Evolutionary conservation across 53 echinoderm and acorn worm genomes (phyloP).

Genomic region (Arbacia lixula): DNA sequence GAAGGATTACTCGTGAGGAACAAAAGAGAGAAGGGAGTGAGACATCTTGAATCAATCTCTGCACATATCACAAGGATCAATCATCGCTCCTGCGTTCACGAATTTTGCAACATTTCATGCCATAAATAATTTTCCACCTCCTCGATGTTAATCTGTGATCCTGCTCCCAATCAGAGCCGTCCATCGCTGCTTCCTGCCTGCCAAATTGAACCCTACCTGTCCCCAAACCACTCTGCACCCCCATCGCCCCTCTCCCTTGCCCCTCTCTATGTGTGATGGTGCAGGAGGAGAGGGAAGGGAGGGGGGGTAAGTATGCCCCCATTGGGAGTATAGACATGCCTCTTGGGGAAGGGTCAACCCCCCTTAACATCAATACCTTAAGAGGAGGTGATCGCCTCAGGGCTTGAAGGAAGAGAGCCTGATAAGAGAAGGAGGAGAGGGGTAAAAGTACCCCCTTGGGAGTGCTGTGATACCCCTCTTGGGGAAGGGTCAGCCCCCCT

Average conservation of each 20-base stretch:
- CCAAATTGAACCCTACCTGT: constrained; percentile 52
- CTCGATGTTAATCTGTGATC: constrained; percentile 31
- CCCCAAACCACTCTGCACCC: neutral
- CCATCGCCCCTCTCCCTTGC: neutral
- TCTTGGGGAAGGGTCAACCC: constrained; percentile 27
- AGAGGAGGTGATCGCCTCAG: neutral
- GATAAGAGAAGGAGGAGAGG: too few species aligned
- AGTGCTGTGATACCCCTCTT: constrained; percentile 4
- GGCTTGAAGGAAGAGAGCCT: constrained; percentile 32
- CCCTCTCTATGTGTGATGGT: neutral
- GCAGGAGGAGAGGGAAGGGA: too few species aligned
- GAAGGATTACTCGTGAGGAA: too few species aligned
- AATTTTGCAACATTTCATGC: constrained; percentile 30
- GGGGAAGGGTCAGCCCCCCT: constrained; percentile 28
- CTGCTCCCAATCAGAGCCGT: constrained; percentile 15
- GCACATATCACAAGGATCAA: constrained; percentile 11
- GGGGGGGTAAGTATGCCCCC: too few species aligned
- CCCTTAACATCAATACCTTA: neutral
- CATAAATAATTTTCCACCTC: constrained; percentile 32
- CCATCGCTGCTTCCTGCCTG: constrained; percentile 16
- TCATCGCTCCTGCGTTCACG: constrained; percentile 1
- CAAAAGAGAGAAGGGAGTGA: neutral
- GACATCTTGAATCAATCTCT: constrained; percentile 14
- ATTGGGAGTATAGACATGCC: neutral
- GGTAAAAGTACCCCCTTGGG: constrained; percentile 21